Evolutionary conservation across 2,113 vertebrate species (phyloP).

Genomic region (Edolisoma coerulescens): DNA sequence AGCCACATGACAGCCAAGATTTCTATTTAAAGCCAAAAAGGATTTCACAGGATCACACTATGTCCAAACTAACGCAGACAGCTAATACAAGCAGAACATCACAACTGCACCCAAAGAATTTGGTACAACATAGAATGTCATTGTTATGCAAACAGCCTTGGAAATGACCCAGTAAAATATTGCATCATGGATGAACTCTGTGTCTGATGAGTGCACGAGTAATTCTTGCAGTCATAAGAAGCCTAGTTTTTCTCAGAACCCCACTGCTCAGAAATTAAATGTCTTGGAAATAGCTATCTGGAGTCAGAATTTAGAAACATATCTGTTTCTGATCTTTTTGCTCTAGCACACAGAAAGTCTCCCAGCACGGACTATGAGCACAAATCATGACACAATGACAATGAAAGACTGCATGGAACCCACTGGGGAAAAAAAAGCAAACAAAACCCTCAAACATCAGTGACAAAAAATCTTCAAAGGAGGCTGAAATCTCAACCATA

Average conservation of each 20-base stretch:
- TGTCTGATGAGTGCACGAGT: neutral
- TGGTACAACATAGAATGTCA: neutral
- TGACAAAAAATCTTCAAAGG: neutral
- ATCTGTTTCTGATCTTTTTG: neutral
- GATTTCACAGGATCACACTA: conserved; percentile 2
- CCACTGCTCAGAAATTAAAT: neutral
- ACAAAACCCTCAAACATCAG: neutral
- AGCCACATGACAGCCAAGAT: neutral
- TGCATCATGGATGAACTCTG: conserved; percentile 38
- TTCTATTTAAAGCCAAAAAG: neutral
- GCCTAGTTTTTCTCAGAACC: neutral
- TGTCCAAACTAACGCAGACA: neutral
- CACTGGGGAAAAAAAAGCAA: neutral
- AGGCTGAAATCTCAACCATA: neutral
- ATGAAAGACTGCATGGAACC: neutral
- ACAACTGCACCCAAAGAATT: neutral
- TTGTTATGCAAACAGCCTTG: conserved; percentile 21
- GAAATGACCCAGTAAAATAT: conserved; percentile 18
- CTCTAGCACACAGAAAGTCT: neutral
- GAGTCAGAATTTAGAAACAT: neutral
- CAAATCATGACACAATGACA: neutral
- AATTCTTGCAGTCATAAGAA: neutral
- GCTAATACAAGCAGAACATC: neutral
- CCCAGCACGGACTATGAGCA: neutral
- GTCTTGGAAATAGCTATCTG: neutral